These are phyloP conservation scores for Corvus moneduloides DNA, from an alignment of 2,113 vertebrate genomes.

Conservation along the genomic window DNA sequence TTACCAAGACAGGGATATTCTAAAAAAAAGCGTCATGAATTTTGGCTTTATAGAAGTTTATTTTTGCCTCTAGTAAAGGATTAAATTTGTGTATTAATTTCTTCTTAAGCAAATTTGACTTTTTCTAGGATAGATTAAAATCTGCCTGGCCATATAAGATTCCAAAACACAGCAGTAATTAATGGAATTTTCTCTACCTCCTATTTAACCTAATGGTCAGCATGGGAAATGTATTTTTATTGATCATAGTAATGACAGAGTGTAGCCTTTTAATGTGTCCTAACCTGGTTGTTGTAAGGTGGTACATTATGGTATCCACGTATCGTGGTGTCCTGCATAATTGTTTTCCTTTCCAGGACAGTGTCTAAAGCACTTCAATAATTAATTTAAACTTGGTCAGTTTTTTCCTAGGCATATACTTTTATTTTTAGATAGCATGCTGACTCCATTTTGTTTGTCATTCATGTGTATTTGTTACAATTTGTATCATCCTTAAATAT, in stretches of 20 bases:
- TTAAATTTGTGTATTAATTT: neutral
- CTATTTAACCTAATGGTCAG: neutral
- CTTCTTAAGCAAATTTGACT: neutral
- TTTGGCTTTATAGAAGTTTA: neutral
- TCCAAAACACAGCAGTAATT: neutral
- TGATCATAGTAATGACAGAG: neutral
- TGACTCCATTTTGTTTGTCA: neutral
- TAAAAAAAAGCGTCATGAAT: neutral
- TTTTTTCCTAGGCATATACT: neutral
- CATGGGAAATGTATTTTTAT: neutral
- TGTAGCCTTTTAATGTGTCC: neutral
- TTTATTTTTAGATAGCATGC: neutral
- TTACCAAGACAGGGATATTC: neutral
- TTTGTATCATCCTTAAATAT: neutral
- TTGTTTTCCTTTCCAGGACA: neutral
- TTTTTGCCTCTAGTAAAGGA: neutral
- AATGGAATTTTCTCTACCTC: neutral
- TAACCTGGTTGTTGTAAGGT: neutral
- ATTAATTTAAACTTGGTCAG: neutral
- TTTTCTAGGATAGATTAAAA: neutral
- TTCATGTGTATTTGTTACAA: neutral
- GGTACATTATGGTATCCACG: neutral
- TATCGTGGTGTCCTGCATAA: neutral
- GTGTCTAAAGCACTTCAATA: neutral
- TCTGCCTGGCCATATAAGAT: neutral